Evolutionary conservation across 2,113 vertebrate species (phyloP), one percentile per base, ranked within the genome.

Genomic region (Laticauda colubrina): DNA sequence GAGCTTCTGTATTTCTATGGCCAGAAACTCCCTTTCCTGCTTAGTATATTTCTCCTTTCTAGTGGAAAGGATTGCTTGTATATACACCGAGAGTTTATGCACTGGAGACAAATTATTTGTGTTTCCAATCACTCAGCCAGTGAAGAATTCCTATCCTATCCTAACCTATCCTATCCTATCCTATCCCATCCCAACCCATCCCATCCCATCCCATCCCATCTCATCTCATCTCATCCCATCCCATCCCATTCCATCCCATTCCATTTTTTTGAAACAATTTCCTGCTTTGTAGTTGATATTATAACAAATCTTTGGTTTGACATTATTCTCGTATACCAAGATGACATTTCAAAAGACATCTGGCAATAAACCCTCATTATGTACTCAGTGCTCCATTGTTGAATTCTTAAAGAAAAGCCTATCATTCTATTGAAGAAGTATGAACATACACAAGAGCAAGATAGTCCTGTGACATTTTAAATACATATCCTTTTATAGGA

Each of bases 311-410:
- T 20, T 85, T 81, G 29, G 54, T 45, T 89, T 85, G 43, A 53
- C 85, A 85, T 85, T 88, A 81, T 24, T 55, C 43, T 89, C 43
- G 34, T 54, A 89, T 89, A 39, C 91, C 24, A 39, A 89, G 34
- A 81, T 43, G 39, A 61, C 64, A 93, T 59, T 59, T 89, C 21
- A 43, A 85, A 89, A 93, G 54, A 51, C 55, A 89, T 39, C 29
- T 61, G 10, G 12, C 10, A 26, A 20, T 24, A 85, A 91, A 87
- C 18, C 34, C 34, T 81, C 75, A 43, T 81, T 43, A 81, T 43
- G 43, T 81, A 18, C 75, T 21, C 5, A 53, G 7, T n/a, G 23
- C 21, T 61, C 29, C 26, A 26, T 23, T 88, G 20, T 54, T 87
- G 34, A 48, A 85, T 89, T 89, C 9, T 14, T 24, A 29, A 51